phyloP scores from a whole-genome alignment of 2,888 invertebrate genomes.

The Leucophenga montana region DNA sequence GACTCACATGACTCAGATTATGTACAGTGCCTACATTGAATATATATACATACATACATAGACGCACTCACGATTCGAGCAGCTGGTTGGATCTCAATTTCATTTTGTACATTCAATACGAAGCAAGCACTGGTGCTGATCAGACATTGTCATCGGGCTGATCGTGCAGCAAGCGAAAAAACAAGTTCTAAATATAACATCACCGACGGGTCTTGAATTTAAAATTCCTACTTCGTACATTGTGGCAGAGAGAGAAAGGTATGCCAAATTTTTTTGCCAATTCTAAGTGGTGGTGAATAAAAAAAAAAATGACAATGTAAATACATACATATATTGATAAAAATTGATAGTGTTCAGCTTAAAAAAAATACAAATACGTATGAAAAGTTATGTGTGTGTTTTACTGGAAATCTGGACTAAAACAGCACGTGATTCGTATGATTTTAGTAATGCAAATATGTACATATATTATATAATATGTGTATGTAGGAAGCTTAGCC shows the following conservation, averaged over 20 bases:
- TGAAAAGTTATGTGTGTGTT: too few species aligned
- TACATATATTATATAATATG: too few species aligned
- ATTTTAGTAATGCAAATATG: too few species aligned
- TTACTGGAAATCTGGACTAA: too few species aligned
- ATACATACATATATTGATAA: too few species aligned
- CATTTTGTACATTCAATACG: constrained; percentile 61
- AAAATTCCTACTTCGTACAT: constrained; percentile 31
- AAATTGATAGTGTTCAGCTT: neutral
- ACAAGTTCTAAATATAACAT: constrained; percentile 67
- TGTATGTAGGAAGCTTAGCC: too few species aligned
- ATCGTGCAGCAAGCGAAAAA: constrained; percentile 45
- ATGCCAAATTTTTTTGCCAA: neutral
- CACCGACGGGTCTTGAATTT: constrained; percentile 51
- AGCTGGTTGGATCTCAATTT: constrained; percentile 44
- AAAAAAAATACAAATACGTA: neutral
- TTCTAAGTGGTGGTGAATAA: constrained; percentile 22
- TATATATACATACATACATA: constrained; percentile 7
- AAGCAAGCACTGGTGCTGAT: constrained; percentile 58
- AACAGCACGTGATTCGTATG: too few species aligned
- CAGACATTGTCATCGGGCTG: constrained; percentile 64
- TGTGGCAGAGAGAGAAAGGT: neutral
- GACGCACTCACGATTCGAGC: constrained; percentile 19
- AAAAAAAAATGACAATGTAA: constrained; percentile 18
- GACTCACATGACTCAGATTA: too few species aligned
- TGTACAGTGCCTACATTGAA: too few species aligned